Base-by-base conservation (phyloP, 2,888 invertebrate genomes). In the Heterodera filipjevi region DNA sequence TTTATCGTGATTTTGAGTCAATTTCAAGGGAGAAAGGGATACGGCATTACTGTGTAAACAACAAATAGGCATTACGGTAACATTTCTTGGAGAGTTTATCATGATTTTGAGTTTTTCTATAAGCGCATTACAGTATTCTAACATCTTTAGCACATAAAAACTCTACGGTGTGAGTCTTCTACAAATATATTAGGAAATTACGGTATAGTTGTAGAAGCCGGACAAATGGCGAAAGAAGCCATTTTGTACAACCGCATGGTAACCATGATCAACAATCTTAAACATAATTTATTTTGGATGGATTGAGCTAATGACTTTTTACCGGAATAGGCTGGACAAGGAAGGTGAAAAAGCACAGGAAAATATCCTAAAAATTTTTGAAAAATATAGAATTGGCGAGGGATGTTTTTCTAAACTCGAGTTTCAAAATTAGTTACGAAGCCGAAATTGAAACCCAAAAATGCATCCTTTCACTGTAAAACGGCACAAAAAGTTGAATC, bases 261-360 rank as follows among this genome's bases (percentile, higher is more conserved):
- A 75, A 2, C 75, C 75, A 39, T 75, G 75, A 46, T 66, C 66
- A 22, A 68, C 75, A 75, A 75, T 39, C 73, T 73, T 5, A n/a
- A n/a, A n/a, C 59, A 59, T 22, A n/a, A 44, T 44, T 44, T 44
- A 12, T 44, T 44, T 44, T 44, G 5, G 44, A 12, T 10, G 44
- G 44, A n/a, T n/a, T n/a, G n/a, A 39, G 12, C 39, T 10, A 39
- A 0, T 6, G 2, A 39, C 6, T 39, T 39, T 27, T 59, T 59
- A 68, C 68, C 33, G 68, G 68, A 22, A 68, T 68, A 19, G 68
- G 68, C 33, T 68, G 68, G 33, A 68, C 68, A 6, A 68, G 33
- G 16, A 68, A 68, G 5, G 68, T 68, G 68, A 68, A 68, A 32
- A 68, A 35, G 68, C 33, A 32, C 33, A 68, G 27, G 22, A 68